Conservation (phyloP, 2,888 invertebrate species). For the Boloria euphrosyne region DNA sequence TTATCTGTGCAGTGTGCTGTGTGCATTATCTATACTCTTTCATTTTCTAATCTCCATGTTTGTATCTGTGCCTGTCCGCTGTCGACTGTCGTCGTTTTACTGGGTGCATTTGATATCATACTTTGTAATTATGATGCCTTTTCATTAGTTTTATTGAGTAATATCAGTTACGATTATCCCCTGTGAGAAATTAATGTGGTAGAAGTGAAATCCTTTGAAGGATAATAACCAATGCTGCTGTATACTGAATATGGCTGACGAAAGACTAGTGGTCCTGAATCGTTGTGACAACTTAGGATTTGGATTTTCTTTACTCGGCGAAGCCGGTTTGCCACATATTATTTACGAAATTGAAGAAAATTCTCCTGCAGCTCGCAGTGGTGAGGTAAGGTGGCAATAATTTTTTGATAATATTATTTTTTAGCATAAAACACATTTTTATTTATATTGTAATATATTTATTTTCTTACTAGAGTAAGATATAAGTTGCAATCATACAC, state of each 20-base stretch:
- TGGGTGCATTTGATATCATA: constrained; percentile 75
- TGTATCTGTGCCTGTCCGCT: no score
- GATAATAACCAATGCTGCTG: constrained; percentile 77
- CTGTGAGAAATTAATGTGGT: constrained; percentile 61
- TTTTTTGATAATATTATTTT: neutral
- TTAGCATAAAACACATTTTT: no score
- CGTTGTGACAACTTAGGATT: constrained; percentile 94
- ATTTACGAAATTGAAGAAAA: constrained; percentile 96
- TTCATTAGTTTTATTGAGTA: constrained; percentile 56
- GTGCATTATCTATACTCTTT: no score
- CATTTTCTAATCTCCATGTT: no score
- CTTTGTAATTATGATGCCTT: constrained; percentile 68
- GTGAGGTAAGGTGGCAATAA: constrained; percentile 85
- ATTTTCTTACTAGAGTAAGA: no score
- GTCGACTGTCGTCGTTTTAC: constrained; percentile 66
- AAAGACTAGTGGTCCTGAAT: constrained; percentile 93
- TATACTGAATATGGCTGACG: constrained; percentile 90
- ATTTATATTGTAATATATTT: no score
- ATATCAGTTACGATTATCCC: constrained; percentile 51
- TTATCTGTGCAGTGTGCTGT: constrained; percentile 52
- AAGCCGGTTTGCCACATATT: constrained; percentile 95
- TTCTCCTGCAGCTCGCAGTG: constrained; percentile 95
- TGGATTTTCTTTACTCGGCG: constrained; percentile 94
- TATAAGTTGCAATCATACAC: no score
- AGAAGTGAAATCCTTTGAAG: constrained; percentile 64